Percentiles rank a stretch among this genome's conserved stretches.
Conservation (phyloP, 2,113 vertebrate species). For the Oryzias melastigma region DNA sequence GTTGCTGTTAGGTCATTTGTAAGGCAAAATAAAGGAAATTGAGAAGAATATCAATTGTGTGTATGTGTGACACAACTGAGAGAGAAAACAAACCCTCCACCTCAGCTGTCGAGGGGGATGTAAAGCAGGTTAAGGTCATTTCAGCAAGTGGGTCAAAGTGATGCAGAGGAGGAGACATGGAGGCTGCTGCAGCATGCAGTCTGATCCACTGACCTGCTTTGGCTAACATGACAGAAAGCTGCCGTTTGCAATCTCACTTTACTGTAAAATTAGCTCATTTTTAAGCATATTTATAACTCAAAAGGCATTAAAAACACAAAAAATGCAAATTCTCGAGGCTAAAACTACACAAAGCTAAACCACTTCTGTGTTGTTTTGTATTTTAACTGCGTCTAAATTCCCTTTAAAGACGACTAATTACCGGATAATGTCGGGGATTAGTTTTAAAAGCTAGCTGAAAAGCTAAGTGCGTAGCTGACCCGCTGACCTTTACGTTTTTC, state of each 20-base stretch:
- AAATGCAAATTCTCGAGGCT: not conserved
- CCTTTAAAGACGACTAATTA: constrained; percentile 9
- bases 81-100: not conserved
- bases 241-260: constrained; percentile 46
- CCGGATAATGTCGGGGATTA: constrained; percentile 38
- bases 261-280: constrained; percentile 26
- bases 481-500: not conserved
- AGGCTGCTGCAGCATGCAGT: constrained; percentile 57
- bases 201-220: constrained; percentile 65
- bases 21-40: too few species aligned
- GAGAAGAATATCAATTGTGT: too few species aligned
- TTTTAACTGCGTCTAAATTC: constrained; percentile 14
- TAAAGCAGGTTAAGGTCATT: constrained; percentile 67
- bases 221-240: constrained; percentile 1
- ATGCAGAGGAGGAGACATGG: constrained; percentile 43
- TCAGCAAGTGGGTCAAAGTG: constrained; percentile 58
- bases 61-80: too few species aligned
- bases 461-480: constrained; percentile 18
- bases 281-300: too few species aligned
- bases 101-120: constrained; percentile 23
- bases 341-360: not conserved
- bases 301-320: not conserved
- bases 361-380: not conserved
- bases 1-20: too few species aligned
- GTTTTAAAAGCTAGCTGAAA: constrained; percentile 24